phyloP scores from a whole-genome alignment of 2,113 vertebrate genomes.

The Cynocephalus volans region DNA sequence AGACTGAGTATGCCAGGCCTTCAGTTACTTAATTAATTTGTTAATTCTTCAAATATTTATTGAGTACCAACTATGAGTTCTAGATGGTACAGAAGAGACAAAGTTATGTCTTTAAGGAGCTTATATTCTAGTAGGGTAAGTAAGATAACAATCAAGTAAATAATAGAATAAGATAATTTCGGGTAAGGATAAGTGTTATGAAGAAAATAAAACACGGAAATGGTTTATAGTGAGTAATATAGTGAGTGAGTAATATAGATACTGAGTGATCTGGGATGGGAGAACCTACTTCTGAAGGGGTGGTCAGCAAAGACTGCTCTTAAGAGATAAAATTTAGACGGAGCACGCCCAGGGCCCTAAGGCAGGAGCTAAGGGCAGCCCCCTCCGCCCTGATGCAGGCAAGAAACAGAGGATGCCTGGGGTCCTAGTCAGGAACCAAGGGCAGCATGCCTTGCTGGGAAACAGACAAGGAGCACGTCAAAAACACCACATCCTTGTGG shows the following conservation, averaged over 20 bases:
- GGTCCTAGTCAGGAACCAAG: too few relatives aligned
- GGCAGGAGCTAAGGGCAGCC: too few relatives aligned
- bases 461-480: too few relatives aligned
- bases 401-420: too few relatives aligned
- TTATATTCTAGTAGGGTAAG: not conserved
- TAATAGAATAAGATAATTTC: not conserved
- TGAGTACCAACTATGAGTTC: slow-evolving; percentile 11
- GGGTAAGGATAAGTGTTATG: not conserved
- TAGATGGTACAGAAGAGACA: not conserved
- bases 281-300: not conserved
- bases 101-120: not conserved
- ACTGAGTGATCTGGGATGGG: not conserved
- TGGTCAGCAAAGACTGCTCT: not conserved
- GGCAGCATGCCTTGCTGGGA: too few relatives aligned
- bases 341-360: not conserved
- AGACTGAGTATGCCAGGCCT: not conserved
- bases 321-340: slow-evolving; percentile 30
- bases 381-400: too few relatives aligned
- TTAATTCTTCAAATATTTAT: not conserved
- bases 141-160: slow-evolving; percentile 33
- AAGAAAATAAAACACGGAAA: not conserved
- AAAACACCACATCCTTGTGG: too few relatives aligned
- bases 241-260: not conserved
- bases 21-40: slow-evolving; percentile 1
- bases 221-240: not conserved